phyloP scores from a whole-genome alignment of 2,888 invertebrate genomes.

The Xestia xanthographa region DNA sequence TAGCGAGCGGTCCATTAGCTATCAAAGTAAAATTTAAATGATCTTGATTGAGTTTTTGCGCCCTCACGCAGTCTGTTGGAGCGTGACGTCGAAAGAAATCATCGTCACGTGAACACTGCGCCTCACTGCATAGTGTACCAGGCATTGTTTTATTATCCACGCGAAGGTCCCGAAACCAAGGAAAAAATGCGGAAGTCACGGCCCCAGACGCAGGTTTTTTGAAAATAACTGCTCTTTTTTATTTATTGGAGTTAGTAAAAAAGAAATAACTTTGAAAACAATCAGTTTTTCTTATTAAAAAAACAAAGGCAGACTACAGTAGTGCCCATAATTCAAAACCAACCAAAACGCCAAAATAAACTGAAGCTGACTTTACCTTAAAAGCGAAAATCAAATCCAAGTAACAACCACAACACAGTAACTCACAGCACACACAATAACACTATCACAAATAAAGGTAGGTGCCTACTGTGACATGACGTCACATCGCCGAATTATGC shows the following conservation, averaged over 20 bases:
- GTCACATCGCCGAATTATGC: conserved; percentile 58
- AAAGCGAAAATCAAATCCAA: conserved; percentile 19
- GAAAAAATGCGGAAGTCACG: conserved; percentile 78
- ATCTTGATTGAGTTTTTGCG: conserved; percentile 62
- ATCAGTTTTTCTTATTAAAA: background rate
- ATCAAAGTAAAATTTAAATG: conserved; percentile 57
- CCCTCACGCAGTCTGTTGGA: conserved; percentile 44
- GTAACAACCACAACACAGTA: conserved; percentile 36
- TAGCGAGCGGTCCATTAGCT: conserved; percentile 36
- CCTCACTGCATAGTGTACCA: conserved; percentile 67
- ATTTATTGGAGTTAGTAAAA: conserved; percentile 14
- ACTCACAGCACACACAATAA: conserved; percentile 26
- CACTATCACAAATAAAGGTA: conserved; percentile 53
- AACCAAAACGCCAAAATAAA: background rate
- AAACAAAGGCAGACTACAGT: background rate
- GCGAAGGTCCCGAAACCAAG: conserved; percentile 67
- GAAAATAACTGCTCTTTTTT: conserved; percentile 29
- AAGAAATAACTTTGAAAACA: background rate
- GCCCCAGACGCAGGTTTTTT: conserved; percentile 51
- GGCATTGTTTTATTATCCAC: conserved; percentile 58
- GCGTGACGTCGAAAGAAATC: conserved; percentile 61
- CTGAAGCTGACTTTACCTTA: conserved; percentile 25
- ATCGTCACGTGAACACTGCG: conserved; percentile 64
- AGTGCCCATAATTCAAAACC: background rate
- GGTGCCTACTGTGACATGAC: conserved; percentile 60